These are phyloP conservation scores for Crypturellus tataupa DNA, from an alignment of 2,797 vertebrate genomes.

Conservation along the genomic window DNA sequence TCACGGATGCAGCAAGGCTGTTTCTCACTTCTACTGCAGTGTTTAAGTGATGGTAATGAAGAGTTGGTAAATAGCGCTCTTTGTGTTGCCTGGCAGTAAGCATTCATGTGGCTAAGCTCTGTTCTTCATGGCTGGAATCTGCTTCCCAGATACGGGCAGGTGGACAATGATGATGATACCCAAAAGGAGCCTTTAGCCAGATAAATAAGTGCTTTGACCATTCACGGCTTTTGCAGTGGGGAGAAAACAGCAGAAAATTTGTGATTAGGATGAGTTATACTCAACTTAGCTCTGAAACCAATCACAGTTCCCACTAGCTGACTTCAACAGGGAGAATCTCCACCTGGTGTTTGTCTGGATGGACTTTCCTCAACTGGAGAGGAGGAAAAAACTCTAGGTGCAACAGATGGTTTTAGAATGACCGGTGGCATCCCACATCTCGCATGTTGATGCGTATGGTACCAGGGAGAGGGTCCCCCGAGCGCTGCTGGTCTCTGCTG, in stretches of 20 bases:
- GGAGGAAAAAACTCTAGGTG: not conserved
- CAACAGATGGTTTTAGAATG: conserved; percentile 13
- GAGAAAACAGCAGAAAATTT: not conserved
- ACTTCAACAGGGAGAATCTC: not conserved
- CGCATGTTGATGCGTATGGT: not conserved
- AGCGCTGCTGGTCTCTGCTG: not conserved
- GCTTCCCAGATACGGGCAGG: not conserved
- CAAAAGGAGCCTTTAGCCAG: not conserved
- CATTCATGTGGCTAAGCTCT: not conserved
- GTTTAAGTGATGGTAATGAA: not conserved
- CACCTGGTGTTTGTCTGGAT: not conserved
- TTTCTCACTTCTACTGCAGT: not conserved
- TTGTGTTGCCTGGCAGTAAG: not conserved
- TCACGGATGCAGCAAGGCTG: fast-evolving
- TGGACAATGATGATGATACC: not conserved
- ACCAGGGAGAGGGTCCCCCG: not conserved
- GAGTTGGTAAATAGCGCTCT: not conserved
- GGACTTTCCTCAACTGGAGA: not conserved
- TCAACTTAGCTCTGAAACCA: not conserved
- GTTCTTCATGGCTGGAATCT: not conserved
- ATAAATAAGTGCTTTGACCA: not conserved
- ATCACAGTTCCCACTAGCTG: not conserved
- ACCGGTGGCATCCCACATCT: not conserved
- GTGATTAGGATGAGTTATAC: not conserved
- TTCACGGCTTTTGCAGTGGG: not conserved